Evolutionary conservation across 2,797 vertebrate species (phyloP), one percentile per base, ranked within the genome.

Genomic region (Percopsis omiscomaycus): DNA sequence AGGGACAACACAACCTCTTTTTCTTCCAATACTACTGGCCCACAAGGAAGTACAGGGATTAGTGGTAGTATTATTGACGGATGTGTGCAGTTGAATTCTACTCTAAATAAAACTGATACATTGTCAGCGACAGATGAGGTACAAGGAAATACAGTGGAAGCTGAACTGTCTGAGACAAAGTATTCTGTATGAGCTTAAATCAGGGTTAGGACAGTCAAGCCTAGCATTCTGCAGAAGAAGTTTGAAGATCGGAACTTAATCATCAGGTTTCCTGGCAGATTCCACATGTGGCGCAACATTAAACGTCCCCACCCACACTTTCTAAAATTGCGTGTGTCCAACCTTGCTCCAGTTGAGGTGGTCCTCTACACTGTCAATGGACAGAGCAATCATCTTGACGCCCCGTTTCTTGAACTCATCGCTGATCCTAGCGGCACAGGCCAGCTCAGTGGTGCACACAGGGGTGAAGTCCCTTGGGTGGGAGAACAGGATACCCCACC

Each of bases 401-500:
- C 90, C 91, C 48, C 95, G 94, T 70, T 95, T 96, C 78, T 89
- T 86, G 88, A 99, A 99, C 89, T 98, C 92, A 0, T 90, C 64
- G 0, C 90, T 92, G 86, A 98, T 63, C 74, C 80, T 93, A 0
- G 93, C 95, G 0, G 96, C 96, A 47, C 94, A 86, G 66, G 95
- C 95, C 0, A 99, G 93, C 88, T 99, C 97, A 0, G 96, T 98
- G 77, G 98, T 99, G 78, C 97, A 99, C 16, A 99, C 97, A 0
- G 98, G 98, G 0, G 98, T 99, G 75, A 96, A 99, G 87, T 99
- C 98, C 52, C 88, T 91, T 0, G 97, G 98, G 84, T 99, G 98
- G 37, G 98, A 99, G 82, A 98, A 99, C 74, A 99, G 91, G 79
- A 99, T 89, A 5, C 96, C 96, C 98, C 98, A 99, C 69, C 97